phyloP scores from a whole-genome alignment of 1,140 invertebrate genomes.

The Ceratosolen solmsi region DNA sequence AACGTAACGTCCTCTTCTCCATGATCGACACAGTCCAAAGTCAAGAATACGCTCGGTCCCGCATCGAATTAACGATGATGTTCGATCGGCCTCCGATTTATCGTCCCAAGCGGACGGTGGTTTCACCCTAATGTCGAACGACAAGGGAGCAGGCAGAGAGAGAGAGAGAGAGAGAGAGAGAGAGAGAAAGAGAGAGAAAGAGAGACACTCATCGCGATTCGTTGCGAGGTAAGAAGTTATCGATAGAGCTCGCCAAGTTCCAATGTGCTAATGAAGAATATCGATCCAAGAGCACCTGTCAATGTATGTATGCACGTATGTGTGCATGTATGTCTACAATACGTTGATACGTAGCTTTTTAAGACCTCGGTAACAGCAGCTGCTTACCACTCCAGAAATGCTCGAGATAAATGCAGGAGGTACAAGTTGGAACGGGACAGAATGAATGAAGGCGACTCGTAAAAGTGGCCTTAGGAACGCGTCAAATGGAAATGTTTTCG shows the following conservation, averaged over 20 bases:
- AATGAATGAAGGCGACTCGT: neutral
- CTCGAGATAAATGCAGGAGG: neutral
- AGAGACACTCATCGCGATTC: too few species aligned
- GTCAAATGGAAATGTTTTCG: slow-evolving; percentile 23
- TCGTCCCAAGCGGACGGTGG: too few species aligned
- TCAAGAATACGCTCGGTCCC: too few species aligned
- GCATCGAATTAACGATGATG: too few species aligned
- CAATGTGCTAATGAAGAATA: neutral
- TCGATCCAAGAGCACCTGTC: neutral
- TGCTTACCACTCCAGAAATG: neutral
- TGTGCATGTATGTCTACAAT: neutral
- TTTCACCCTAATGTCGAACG: too few species aligned
- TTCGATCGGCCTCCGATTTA: too few species aligned
- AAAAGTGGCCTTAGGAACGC: neutral
- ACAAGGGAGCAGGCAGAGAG: too few species aligned
- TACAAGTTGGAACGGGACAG: neutral
- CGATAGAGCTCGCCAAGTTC: neutral
- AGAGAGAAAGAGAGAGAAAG: too few species aligned
- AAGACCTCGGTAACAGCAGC: neutral
- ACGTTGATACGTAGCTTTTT: neutral
- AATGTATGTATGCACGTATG: neutral
- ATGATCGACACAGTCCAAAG: neutral
- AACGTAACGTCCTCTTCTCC: neutral
- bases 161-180: too few species aligned
- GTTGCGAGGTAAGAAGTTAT: neutral